These are phyloP conservation scores for Platypus cylindrus DNA, from an alignment of 2,888 invertebrate genomes.

Conservation along the genomic window DNA sequence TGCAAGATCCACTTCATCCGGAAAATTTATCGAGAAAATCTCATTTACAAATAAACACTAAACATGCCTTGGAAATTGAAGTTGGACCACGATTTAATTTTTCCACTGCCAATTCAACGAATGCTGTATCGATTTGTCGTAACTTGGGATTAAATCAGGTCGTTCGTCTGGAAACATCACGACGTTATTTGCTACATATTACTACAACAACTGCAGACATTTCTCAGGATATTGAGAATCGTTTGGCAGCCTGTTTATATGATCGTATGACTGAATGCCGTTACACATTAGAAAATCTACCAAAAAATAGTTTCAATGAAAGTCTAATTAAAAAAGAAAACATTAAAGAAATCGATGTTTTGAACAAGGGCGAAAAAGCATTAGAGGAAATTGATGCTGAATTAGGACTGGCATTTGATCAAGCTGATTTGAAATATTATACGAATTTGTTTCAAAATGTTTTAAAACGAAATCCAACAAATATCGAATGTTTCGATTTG, in stretches of 20 bases:
- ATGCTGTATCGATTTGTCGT: slow-evolving; percentile 87
- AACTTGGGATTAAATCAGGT: slow-evolving; percentile 68
- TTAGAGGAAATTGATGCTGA: slow-evolving; percentile 54
- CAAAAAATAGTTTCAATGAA: slow-evolving; percentile 54
- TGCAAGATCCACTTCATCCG: slow-evolving; percentile 56
- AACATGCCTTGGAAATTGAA: slow-evolving; percentile 56
- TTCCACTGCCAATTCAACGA: slow-evolving; percentile 91
- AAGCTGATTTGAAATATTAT: slow-evolving; percentile 86
- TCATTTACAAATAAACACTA: slow-evolving; percentile 33
- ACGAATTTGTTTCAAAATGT: slow-evolving; percentile 72
- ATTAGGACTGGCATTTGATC: slow-evolving; percentile 77
- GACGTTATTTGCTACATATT: slow-evolving; percentile 57
- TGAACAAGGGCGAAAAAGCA: slow-evolving; percentile 62
- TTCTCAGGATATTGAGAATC: slow-evolving; percentile 32
- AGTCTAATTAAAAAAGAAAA: slow-evolving; percentile 51
- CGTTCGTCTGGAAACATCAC: slow-evolving; percentile 68
- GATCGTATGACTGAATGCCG: slow-evolving; percentile 91
- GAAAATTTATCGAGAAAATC: slow-evolving; percentile 44
- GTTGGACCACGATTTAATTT: slow-evolving; percentile 90
- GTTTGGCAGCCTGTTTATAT: slow-evolving; percentile 52
- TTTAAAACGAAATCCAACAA: slow-evolving; percentile 84
- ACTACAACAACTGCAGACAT: slow-evolving; percentile 31
- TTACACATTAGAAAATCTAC: slow-evolving; percentile 55
- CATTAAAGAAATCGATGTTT: slow-evolving; percentile 76
- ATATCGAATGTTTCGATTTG: slow-evolving; percentile 94